Evolutionary conservation across 2,888 invertebrate species (phyloP).

Genomic region (Siphlonurus alternatus): DNA sequence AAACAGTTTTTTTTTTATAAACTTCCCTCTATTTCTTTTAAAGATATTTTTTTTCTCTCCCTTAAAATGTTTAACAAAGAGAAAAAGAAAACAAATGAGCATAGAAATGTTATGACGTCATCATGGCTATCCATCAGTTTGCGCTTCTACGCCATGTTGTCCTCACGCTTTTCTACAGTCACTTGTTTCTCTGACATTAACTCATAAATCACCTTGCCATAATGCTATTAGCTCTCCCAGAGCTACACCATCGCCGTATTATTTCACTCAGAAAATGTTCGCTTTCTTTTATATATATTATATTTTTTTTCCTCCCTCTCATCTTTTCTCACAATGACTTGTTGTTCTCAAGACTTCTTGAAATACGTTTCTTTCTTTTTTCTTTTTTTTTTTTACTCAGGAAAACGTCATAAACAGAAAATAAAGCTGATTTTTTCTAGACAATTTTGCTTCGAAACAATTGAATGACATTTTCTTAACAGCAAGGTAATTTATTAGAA

Average conservation of each 20-base stretch:
- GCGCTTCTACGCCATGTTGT: neutral
- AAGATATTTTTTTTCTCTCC: neutral
- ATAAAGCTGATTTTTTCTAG: neutral
- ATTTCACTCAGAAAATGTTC: neutral
- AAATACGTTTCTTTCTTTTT: too few relatives aligned
- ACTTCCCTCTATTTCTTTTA: neutral
- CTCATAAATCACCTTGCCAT: neutral
- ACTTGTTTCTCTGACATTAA: neutral
- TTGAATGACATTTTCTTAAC: neutral
- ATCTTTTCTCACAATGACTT: neutral
- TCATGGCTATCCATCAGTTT: neutral
- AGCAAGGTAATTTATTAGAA: neutral
- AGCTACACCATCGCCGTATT: neutral
- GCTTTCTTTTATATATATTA: neutral
- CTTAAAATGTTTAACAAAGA: neutral
- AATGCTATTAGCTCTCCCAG: neutral
- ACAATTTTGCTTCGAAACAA: neutral
- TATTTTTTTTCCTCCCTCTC: neutral
- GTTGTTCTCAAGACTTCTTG: neutral
- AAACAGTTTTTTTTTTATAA: neutral
- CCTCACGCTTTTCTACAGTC: neutral
- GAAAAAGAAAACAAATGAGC: neutral
- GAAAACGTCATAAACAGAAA: neutral
- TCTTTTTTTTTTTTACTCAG: neutral
- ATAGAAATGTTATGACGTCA: neutral